Base-by-base conservation (phyloP, 1,140 invertebrate genomes). In the Drosophila biarmipes region DNA sequence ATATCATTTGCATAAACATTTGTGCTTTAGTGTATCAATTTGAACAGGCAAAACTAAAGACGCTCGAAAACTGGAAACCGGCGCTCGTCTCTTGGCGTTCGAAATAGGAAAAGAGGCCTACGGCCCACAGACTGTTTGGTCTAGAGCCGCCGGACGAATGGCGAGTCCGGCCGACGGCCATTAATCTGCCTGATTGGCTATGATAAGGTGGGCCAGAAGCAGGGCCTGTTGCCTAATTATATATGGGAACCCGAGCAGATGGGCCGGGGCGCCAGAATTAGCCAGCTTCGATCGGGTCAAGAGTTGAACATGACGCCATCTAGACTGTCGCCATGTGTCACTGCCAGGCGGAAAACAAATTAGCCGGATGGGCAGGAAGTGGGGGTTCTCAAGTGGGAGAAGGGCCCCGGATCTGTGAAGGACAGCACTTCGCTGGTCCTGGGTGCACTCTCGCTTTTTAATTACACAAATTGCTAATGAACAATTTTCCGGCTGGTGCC, bases 1-100 rank as follows among this genome's bases (percentile, higher is more conserved):
- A 87, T 87, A 64, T 76, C 10, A 86, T 86, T 86, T 87, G 82
- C 82, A 86, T 86, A 89, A 68, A 82, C 75, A 82, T 86, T 79
- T 75, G 71, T 54, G 73, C 53, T 54, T 77, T 67, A 86, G 67
- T 75, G 67, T 81, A 87, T 87, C 82, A 64, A 78, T 78, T 73
- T 78, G 69, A 86, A 81, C 69, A 75, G 73, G 59, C 73, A 57
- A 56, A 69, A 46, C 21, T 46, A 55, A 69, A 68, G 48, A 55
- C n/a, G 62, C 17, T 66, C 53, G 29, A 68, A 69, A 69, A 68
- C 64, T 68, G 51, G 51, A 40, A 69, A 69, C 34, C n/a, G 12
- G 27, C 19, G 54, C 38, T 52, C 4, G n/a, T 21, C 29, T 48
- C n/a, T 66, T 66, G 62, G 57, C 57, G 55, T 29, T 11, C 8